Evolutionary conservation across 2,888 invertebrate genomes (phyloP), one percentile per base, ranked within the genome.

Genomic region (Eupithecia subumbrata): DNA sequence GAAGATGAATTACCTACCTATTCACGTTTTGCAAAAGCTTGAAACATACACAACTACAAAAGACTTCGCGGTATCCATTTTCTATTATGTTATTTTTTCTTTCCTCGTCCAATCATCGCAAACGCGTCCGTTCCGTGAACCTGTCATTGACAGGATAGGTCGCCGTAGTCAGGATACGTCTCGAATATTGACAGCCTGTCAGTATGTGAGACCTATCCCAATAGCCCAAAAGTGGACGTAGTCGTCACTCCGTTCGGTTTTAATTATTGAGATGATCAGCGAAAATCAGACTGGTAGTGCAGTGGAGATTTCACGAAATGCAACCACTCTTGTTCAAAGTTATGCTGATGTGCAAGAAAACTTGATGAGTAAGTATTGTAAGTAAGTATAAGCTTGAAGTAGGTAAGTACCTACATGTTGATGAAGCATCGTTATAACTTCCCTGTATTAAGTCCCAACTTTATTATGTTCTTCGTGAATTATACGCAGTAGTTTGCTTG

Each of bases 1-100:
- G 72, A 70, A 78, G 73, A 78, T 68, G 69, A 74, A 79, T 78
- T 78, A 73, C 72, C 76, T 73, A 75, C 73, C 69, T 43, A 76
- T 66, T 56, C 73, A 25, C 22, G 68, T 14, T 60, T 60, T 25
- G 14, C 5, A 60, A 25, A 60, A 60, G 12, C 12, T 14, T 56
- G 3, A 56, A 56, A 56, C 11, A 22, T 56, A 56, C 56, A 52
- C 18, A 18, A 5, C 14, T n/a, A 52, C 52, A 52, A 9, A 3
- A 22, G 56, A 56, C 56, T 56, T n/a, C n/a, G 52, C n/a, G 9
- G 52, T 48, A 18, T 48, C 2, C 18, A 48, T 48, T 9, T 52
- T n/a, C n/a, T n/a, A 52, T 52, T 2, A 48, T 45, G 43, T 18
- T 48, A 16, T 48, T 45, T 45, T 45, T 16, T 4, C 16, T 45